Evolutionary conservation across 1,140 invertebrate species (phyloP).

Genomic region (Drosophila nigrodunni): DNA sequence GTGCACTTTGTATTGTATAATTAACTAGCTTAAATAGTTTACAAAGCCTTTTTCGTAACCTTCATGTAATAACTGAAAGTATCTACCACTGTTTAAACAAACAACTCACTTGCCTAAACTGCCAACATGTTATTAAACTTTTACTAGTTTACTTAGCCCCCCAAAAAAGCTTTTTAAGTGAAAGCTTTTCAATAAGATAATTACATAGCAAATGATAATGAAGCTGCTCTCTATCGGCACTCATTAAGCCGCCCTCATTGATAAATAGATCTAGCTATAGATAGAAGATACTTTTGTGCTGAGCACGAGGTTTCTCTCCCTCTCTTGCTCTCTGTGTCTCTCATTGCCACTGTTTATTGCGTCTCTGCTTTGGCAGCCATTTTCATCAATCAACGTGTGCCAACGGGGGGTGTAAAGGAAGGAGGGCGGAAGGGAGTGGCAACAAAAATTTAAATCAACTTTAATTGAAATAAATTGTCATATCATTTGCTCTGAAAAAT

Average conservation of each 20-base stretch:
- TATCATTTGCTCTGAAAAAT: slow-evolving; percentile 64
- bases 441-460: slow-evolving; percentile 76
- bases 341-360: slow-evolving; percentile 11
- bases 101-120: too few species aligned
- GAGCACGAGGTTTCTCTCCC: slow-evolving; percentile 16
- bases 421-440: neutral
- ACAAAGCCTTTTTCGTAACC: too few species aligned
- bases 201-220: neutral
- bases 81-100: too few species aligned
- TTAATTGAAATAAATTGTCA: slow-evolving; percentile 83
- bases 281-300: slow-evolving; percentile 11
- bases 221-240: neutral
- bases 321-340: slow-evolving; percentile 2
- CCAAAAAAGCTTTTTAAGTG: neutral
- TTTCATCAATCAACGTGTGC: slow-evolving; percentile 45
- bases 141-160: neutral
- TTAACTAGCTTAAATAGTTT: too few species aligned
- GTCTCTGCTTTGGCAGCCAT: slow-evolving; percentile 29
- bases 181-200: slow-evolving; percentile 4
- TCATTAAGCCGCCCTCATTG: slow-evolving; percentile 28
- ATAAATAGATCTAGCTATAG: slow-evolving; percentile 27
- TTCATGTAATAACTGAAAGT: too few species aligned
- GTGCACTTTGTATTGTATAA: too few species aligned
- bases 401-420: neutral
- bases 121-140: too few species aligned